Conservation (phyloP, 2,888 invertebrate genomes). For the Drosophila fungiperda region DNA sequence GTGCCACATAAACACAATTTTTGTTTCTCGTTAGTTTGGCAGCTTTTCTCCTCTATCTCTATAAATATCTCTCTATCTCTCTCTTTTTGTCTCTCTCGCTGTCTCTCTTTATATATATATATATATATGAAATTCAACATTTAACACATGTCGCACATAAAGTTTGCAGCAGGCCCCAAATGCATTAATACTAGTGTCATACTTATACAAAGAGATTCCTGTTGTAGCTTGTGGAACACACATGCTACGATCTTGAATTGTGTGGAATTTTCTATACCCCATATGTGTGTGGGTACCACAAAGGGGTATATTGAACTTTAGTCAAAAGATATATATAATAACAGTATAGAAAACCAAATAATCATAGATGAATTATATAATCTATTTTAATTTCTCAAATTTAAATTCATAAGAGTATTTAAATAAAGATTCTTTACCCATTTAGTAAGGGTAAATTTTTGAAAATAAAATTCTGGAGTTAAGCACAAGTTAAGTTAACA, state of each 20-base stretch:
- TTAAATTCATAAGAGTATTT: not conserved
- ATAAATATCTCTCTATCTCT: conserved; percentile 9
- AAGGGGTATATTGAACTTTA: not conserved
- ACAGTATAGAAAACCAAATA: not conserved
- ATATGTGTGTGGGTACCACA: no score
- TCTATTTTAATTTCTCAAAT: not conserved
- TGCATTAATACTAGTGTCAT: conserved; percentile 23
- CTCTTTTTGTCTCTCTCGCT: conserved; percentile 10
- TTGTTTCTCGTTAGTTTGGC: not conserved
- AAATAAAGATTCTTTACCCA: not conserved
- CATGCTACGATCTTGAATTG: conserved; percentile 19
- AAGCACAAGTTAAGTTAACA: not conserved
- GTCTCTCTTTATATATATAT: not conserved
- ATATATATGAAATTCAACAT: conserved; percentile 5
- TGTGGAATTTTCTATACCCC: not conserved
- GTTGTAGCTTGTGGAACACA: conserved; percentile 25
- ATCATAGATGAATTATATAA: not conserved
- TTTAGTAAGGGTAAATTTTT: not conserved
- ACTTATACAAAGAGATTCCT: conserved; percentile 34
- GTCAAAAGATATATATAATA: not conserved
- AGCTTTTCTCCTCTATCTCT: not conserved
- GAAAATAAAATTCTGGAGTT: not conserved
- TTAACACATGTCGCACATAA: conserved; percentile 44
- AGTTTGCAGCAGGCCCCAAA: conserved; percentile 30
- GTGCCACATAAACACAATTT: conserved; percentile 27